Evolutionary conservation across 2,888 invertebrate species (phyloP).

Genomic region (Mantis religiosa): DNA sequence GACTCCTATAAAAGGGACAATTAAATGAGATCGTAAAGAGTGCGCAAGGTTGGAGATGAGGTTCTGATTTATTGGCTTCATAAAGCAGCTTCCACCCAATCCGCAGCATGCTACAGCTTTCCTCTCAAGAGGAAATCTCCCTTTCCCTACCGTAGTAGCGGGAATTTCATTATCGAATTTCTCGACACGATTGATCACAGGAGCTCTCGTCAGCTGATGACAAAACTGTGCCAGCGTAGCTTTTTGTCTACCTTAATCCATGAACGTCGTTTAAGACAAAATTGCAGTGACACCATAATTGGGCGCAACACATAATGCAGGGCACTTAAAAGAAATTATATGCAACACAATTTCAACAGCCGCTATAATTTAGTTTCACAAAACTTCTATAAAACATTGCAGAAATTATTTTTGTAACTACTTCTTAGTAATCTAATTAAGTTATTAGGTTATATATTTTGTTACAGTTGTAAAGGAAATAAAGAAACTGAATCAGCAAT

Average conservation of each 20-base stretch:
- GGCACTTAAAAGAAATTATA: too few species aligned
- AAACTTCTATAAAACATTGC: too few species aligned
- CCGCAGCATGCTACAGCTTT: not conserved
- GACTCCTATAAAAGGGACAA: not conserved
- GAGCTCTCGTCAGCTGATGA: not conserved
- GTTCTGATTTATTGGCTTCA: not conserved
- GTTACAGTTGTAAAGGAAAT: too few species aligned
- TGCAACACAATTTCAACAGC: too few species aligned
- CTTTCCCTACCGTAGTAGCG: not conserved
- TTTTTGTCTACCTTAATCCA: not conserved
- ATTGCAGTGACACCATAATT: too few species aligned
- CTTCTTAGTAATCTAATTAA: too few species aligned
- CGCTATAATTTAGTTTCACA: too few species aligned
- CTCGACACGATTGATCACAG: not conserved
- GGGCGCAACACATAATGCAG: too few species aligned
- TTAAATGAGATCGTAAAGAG: not conserved
- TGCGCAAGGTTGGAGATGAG: not conserved
- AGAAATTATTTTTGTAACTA: too few species aligned
- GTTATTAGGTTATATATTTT: too few species aligned
- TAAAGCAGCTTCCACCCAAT: not conserved
- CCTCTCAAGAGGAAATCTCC: not conserved
- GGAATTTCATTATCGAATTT: not conserved
- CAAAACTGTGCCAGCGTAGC: not conserved
- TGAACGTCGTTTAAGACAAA: too few species aligned
- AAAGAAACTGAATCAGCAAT: too few species aligned